phyloP scores from a whole-genome alignment of 2,113 vertebrate genomes.

The Lates calcarifer region DNA sequence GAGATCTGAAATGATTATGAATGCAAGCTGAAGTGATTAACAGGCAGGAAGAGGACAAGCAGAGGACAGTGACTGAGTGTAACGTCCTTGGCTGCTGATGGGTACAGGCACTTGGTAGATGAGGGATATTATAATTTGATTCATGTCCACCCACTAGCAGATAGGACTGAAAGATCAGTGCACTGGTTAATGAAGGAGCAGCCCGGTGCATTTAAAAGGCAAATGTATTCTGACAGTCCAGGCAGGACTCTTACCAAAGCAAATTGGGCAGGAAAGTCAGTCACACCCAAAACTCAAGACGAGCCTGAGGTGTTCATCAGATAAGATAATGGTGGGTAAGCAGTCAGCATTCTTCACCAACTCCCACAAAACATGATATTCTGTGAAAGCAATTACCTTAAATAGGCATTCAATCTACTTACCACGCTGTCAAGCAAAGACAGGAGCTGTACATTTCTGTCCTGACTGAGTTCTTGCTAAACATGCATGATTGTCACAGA shows the following conservation, averaged over 20 bases:
- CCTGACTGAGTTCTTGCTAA: background rate
- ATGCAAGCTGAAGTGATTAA: conserved; percentile 32
- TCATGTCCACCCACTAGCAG: conserved; percentile 53
- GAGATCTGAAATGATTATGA: conserved; percentile 25
- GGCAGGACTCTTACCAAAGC: conserved; percentile 7
- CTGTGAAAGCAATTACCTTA: background rate
- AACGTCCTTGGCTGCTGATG: conserved; percentile 55
- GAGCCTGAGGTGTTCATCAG: background rate
- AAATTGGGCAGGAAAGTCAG: background rate
- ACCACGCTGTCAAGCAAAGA: background rate
- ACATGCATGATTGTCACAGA: background rate
- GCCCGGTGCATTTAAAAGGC: conserved; percentile 47
- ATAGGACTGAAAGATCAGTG: conserved; percentile 47
- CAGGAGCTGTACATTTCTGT: background rate
- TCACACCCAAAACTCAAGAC: conserved; percentile 5
- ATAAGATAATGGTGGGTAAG: conserved; percentile 3
- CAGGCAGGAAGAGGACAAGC: conserved; percentile 39
- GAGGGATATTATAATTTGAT: conserved; percentile 64
- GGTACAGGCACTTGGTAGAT: conserved; percentile 52
- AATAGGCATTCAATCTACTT: background rate
- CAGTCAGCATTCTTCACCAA: conserved; percentile 5
- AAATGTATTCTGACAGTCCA: conserved; percentile 33
- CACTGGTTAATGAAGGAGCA: conserved; percentile 37
- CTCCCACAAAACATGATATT: background rate
- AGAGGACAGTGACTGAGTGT: conserved; percentile 29